Base-by-base conservation (phyloP, 2,797 vertebrate genomes). In the Phoeniculus purpureus region DNA sequence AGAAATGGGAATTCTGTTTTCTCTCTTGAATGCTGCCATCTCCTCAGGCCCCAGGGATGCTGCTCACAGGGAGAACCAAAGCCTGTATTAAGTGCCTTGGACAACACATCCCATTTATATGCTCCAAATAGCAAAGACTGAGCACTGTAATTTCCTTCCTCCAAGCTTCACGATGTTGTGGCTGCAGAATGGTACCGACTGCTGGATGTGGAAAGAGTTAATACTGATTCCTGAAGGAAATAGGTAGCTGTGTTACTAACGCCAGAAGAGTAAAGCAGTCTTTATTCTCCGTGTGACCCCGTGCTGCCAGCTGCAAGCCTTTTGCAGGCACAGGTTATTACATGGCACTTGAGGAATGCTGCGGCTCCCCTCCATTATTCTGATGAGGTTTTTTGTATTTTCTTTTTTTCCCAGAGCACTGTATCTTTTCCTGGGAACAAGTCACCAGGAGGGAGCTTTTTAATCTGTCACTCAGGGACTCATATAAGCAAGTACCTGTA, bases 381-480 rank as follows among this genome's bases (percentile, higher is more conserved):
- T 82, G 89, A 92, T 92, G 86, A 93, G 81, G 2, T 21, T 87
- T 90, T 93, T 77, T 8, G 23, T 89, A 66, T 81, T 92, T 94
- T 79, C 6, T 21, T 58, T 77, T 76, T 73, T 83, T 7, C 51
- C 2, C 5, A 45, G 55, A 89, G 26, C 58, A 66, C 70, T 90
- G 84, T 87, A 58, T 91, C 87, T 93, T 90, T 95, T 55, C 65
- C n/a, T 72, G 27, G 59, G 84, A 94, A 91, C 50, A 93, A 94
- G 94, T 90, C 91, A 94, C 56, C 66, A 83, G 87, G 25, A 89
- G 23, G 70, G 66, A 94, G 89, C 55, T 85, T 94, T 95, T 95
- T 87, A 96, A 94, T 92, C 91, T 89, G 91, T 95, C 91, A 95
- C 91, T 95, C 91, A 81, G 79, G 66, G 85, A 83, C 89, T 89